phyloP scores from a whole-genome alignment of 1,140 invertebrate species.

The Zaprionus gabonicus region DNA sequence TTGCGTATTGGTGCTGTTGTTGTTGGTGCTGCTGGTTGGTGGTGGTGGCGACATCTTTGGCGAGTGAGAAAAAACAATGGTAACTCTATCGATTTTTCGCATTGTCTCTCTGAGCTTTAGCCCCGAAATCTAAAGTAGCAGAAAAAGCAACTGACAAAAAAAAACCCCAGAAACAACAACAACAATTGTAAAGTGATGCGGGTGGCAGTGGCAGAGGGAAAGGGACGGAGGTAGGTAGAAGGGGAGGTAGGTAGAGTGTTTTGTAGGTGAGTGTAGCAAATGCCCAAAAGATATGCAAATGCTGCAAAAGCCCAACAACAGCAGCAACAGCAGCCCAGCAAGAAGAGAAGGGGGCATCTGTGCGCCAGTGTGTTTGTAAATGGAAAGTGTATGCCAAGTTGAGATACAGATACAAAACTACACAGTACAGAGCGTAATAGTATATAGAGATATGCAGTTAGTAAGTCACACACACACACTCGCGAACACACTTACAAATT shows the following conservation, averaged over 20 bases:
- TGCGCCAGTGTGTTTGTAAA: slow-evolving; percentile 57
- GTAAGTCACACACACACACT: slow-evolving; percentile 37
- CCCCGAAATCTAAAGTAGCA: slow-evolving; percentile 77
- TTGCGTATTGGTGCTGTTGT: neutral
- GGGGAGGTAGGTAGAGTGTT: neutral
- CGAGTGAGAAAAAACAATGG: slow-evolving; percentile 64
- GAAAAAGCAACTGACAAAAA: slow-evolving; percentile 47
- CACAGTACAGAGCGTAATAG: slow-evolving; percentile 22
- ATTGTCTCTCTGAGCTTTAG: slow-evolving; percentile 76
- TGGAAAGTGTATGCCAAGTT: slow-evolving; percentile 67
- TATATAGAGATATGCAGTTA: slow-evolving; percentile 70
- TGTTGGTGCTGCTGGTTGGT: slow-evolving; percentile 10
- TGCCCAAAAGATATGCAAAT: slow-evolving; percentile 79
- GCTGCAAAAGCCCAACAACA: slow-evolving; percentile 45
- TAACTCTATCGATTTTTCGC: slow-evolving; percentile 80
- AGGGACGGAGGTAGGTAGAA: neutral
- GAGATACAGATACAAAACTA: slow-evolving; percentile 65
- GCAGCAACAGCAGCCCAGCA: slow-evolving; percentile 29
- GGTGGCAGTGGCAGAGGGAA: slow-evolving; percentile 45
- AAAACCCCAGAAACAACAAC: slow-evolving; percentile 35
- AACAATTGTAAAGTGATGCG: slow-evolving; percentile 53
- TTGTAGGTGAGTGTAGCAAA: slow-evolving; percentile 24
- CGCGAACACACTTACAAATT: slow-evolving; percentile 37
- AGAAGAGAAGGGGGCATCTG: slow-evolving; percentile 43
- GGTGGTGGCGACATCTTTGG: slow-evolving; percentile 58